These are phyloP conservation scores for Galeopterus variegatus DNA, from an alignment of 2,113 vertebrate species.

Conservation along the genomic window DNA sequence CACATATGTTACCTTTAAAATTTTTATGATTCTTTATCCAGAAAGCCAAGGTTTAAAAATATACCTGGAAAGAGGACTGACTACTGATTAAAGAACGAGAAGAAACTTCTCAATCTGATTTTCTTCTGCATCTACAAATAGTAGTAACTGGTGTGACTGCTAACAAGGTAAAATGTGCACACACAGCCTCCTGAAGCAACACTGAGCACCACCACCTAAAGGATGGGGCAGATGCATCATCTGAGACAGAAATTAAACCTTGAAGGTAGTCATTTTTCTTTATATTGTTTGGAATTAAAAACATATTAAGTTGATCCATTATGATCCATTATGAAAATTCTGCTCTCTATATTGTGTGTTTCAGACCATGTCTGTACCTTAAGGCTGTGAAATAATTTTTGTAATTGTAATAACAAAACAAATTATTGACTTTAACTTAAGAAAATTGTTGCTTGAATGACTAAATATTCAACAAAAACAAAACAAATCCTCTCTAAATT, in stretches of 20 bases:
- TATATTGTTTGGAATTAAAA: conserved; percentile 89
- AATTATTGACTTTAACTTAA: conserved; percentile 90
- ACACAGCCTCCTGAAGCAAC: conserved; percentile 19
- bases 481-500: conserved; percentile 82
- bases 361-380: conserved; percentile 85
- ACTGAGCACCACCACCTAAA: conserved; percentile 10
- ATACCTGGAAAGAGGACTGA: conserved; percentile 90
- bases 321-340: conserved; percentile 88
- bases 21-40: conserved; percentile 91
- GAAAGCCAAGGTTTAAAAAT: conserved; percentile 91
- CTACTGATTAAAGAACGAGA: conserved; percentile 86
- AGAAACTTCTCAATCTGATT: conserved; percentile 36
- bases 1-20: conserved; percentile 90
- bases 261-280: conserved; percentile 86
- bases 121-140: conserved; percentile 49
- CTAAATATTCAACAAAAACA: conserved; percentile 84
- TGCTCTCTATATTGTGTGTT: conserved; percentile 80
- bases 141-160: conserved; percentile 61
- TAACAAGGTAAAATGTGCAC: conserved; percentile 53
- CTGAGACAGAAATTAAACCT: conserved; percentile 83
- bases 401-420: conserved; percentile 88
- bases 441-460: conserved; percentile 86
- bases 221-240: conserved; percentile 58
- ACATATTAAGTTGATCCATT: conserved; percentile 86
- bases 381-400: conserved; percentile 89